These are phyloP conservation scores for Sipha maydis DNA, from an alignment of 2,888 invertebrate species.

Conservation along the genomic window DNA sequence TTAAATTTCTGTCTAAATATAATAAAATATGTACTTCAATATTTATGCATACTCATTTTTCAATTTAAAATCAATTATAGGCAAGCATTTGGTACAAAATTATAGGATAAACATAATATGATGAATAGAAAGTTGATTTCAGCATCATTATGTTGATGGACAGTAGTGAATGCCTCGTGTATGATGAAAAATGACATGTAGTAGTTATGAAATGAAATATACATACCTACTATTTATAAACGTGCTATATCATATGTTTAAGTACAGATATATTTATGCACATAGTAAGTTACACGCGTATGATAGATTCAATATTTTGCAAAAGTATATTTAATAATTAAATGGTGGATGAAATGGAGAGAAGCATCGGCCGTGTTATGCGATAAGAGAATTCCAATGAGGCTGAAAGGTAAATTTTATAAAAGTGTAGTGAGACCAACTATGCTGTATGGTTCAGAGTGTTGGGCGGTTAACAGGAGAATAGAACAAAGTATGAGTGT, in stretches of 20 bases:
- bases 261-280: neutral
- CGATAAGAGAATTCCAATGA: no score
- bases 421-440: no score
- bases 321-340: no score
- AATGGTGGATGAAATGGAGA: no score
- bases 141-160: neutral
- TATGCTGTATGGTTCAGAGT: no score
- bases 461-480: no score
- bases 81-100: neutral
- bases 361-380: no score
- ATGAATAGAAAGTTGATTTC: conserved; percentile 30
- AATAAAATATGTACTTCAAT: neutral
- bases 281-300: neutral
- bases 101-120: neutral
- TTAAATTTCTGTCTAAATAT: no score
- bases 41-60: neutral
- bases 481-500: no score
- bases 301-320: neutral
- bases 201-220: neutral
- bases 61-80: neutral
- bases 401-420: no score
- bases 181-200: neutral
- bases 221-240: neutral
- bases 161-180: conserved; percentile 19
- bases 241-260: neutral